Evolutionary conservation across 2,888 invertebrate species (phyloP).

Genomic region (Eulithis testata): DNA sequence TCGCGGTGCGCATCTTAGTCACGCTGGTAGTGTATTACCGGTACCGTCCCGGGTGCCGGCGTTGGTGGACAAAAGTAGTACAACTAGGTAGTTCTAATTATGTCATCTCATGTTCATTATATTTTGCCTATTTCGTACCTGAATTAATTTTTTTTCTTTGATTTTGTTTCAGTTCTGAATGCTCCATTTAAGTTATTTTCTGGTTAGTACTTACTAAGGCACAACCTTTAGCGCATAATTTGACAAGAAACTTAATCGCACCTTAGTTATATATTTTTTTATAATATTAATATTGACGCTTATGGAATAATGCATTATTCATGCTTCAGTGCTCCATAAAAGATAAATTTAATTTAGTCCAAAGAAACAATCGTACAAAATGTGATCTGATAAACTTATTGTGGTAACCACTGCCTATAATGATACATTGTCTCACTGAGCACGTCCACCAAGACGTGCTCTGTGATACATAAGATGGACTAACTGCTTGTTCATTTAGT

Average conservation of each 20-base stretch:
- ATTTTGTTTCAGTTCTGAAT: conserved; percentile 78
- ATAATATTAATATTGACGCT: conserved; percentile 25
- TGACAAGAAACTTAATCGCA: conserved; percentile 15
- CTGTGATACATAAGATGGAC: no score
- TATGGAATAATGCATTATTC: not conserved
- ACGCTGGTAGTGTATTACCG: no score
- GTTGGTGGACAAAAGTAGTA: no score
- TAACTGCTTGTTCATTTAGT: no score
- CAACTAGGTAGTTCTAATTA: not conserved
- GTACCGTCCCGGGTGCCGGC: no score
- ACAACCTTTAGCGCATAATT: conserved; percentile 38
- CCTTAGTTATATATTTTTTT: conserved; percentile 16
- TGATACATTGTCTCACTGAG: no score
- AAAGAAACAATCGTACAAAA: conserved; percentile 16
- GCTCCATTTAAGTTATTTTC: conserved; percentile 63
- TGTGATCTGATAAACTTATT: conserved; percentile 5
- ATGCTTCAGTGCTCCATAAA: not conserved
- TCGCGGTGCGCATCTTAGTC: no score
- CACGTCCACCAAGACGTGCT: no score
- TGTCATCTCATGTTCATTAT: conserved; percentile 1
- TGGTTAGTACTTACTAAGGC: conserved; percentile 51
- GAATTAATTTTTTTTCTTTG: conserved; percentile 48
- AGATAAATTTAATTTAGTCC: conserved; percentile 4
- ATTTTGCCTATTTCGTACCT: conserved; percentile 28
- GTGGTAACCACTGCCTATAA: not conserved